These are phyloP conservation scores for Eulemur albifrons DNA, from an alignment of 2,797 vertebrate species.

Conservation along the genomic window DNA sequence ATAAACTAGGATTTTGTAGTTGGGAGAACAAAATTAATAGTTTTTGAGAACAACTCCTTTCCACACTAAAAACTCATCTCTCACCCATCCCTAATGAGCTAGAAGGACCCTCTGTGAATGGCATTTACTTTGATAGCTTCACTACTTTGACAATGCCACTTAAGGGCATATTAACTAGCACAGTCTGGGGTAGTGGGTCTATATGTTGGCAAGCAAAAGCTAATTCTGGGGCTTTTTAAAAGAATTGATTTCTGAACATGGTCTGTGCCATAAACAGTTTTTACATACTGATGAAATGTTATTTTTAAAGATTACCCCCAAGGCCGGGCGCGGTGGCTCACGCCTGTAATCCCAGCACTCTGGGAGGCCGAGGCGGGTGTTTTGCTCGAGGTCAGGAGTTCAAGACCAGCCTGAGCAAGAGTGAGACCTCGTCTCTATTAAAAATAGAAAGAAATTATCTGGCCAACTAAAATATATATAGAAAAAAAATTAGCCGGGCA, in stretches of 20 bases:
- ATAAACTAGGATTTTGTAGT: neutral
- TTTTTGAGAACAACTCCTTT: neutral
- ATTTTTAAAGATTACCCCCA: neutral
- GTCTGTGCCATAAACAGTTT: neutral
- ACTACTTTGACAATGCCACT: neutral
- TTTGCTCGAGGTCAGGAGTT: no score
- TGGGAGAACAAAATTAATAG: neutral
- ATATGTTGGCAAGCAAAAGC: neutral
- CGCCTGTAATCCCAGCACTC: no score
- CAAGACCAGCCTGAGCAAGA: no score
- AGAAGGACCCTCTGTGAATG: neutral
- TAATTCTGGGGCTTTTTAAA: conserved; percentile 11
- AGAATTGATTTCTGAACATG: neutral
- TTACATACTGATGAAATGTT: neutral
- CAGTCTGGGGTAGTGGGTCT: neutral
- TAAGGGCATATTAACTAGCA: neutral
- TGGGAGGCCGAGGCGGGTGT: no score
- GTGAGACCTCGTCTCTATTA: no score
- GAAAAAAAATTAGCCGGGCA: no score
- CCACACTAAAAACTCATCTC: neutral
- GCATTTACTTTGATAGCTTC: neutral
- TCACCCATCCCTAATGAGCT: neutral
- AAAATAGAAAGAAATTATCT: no score
- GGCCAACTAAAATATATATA: no score
- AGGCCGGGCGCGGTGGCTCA: no score